These are phyloP conservation scores for Aphodius granarius DNA, from an alignment of 2,888 invertebrate species.

Conservation along the genomic window DNA sequence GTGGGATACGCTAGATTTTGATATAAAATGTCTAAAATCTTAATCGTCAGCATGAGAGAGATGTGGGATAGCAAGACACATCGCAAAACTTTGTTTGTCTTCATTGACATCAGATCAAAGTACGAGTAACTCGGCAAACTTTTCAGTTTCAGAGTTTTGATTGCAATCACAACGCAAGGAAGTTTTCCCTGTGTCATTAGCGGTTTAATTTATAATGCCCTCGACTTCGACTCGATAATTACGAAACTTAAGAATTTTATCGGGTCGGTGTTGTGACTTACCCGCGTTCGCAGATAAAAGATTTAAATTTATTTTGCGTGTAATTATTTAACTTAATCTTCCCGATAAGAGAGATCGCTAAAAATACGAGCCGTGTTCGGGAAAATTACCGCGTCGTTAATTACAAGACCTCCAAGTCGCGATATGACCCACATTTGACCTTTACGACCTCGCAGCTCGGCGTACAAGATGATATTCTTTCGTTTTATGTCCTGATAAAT, in stretches of 20 bases:
- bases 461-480: not conserved
- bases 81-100: too few relatives aligned
- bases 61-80: too few relatives aligned
- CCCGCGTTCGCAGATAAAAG: not conserved
- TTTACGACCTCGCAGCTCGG: not conserved
- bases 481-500: not conserved
- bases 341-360: not conserved
- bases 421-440: not conserved
- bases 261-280: slow-evolving; percentile 10
- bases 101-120: too few relatives aligned
- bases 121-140: not conserved
- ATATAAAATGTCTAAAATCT: too few relatives aligned
- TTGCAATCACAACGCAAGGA: not conserved
- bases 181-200: slow-evolving; percentile 24
- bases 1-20: too few relatives aligned
- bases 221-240: slow-evolving; percentile 19
- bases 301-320: not conserved
- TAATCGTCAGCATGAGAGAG: too few relatives aligned
- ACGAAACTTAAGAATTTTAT: slow-evolving; percentile 26
- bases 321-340: not conserved
- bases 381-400: not conserved
- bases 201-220: slow-evolving; percentile 24
- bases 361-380: not conserved
- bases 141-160: not conserved
- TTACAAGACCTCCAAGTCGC: not conserved